These are phyloP conservation scores for Cyanocitta stelleri DNA, from an alignment of 2,113 vertebrate species.

Conservation along the genomic window DNA sequence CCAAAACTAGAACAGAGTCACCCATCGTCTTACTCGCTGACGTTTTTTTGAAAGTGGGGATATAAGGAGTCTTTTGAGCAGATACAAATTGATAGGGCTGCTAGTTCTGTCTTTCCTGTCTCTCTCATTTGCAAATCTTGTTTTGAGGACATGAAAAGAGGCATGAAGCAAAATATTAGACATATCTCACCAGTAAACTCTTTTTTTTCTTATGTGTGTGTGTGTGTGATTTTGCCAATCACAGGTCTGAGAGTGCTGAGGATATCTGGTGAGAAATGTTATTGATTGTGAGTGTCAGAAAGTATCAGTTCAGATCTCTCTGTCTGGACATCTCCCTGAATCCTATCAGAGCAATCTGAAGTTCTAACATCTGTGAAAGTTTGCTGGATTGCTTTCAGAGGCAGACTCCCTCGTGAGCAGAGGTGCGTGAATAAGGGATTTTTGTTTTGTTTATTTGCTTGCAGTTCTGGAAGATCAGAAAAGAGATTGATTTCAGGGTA, in stretches of 20 bases:
- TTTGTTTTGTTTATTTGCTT: not conserved
- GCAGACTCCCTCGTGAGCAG: not conserved
- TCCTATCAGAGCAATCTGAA: not conserved
- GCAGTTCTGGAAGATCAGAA: constrained; percentile 2
- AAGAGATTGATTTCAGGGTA: not conserved
- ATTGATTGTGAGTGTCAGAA: not conserved
- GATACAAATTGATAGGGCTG: not conserved
- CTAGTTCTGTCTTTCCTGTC: not conserved
- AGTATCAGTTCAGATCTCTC: not conserved
- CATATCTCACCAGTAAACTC: not conserved
- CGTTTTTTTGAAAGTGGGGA: not conserved
- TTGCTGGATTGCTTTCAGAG: constrained; percentile 7
- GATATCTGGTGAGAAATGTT: not conserved
- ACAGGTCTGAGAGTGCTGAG: not conserved
- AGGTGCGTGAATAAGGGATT: not conserved
- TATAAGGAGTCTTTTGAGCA: not conserved
- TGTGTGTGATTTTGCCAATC: not conserved
- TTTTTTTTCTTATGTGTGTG: not conserved
- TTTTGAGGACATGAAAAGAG: not conserved
- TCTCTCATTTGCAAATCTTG: not conserved
- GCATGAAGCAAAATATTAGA: not conserved
- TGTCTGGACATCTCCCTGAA: not conserved
- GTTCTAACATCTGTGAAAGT: not conserved
- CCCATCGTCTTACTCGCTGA: no score
- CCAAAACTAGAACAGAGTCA: not conserved